Percentiles rank a stretch among this genome's conserved stretches.
phyloP scores from a whole-genome alignment of 2,797 vertebrate species.

The Ctenopoma multispine region DNA sequence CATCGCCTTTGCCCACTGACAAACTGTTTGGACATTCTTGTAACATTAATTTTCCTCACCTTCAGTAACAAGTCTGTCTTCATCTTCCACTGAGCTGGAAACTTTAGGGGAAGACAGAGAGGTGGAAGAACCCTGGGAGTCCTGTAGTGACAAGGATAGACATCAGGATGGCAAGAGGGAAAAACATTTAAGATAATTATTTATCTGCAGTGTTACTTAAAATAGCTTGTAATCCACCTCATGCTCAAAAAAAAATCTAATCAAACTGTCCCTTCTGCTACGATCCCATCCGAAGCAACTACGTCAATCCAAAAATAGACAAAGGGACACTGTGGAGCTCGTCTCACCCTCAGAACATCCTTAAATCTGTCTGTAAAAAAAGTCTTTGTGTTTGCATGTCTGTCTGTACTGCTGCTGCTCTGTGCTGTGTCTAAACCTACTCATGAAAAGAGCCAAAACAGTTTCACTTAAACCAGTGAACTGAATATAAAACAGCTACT shows the following conservation, averaged over 20 bases:
- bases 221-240: conserved; percentile 20
- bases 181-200: background rate
- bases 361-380: conserved; percentile 36
- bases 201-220: background rate
- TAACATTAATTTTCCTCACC: conserved; percentile 79
- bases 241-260: background rate
- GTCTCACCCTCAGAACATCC: conserved; percentile 36
- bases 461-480: conserved; percentile 34
- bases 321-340: conserved; percentile 11
- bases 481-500: conserved; percentile 36
- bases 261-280: conserved; percentile 2
- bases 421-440: conserved; percentile 17
- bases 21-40: conserved; percentile 14
- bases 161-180: background rate
- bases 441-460: conserved; percentile 27
- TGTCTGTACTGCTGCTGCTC: conserved; percentile 23
- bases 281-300: conserved; percentile 7
- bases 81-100: conserved; percentile 91
- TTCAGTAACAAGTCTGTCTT: conserved; percentile 85
- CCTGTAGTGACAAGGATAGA: conserved; percentile 77
- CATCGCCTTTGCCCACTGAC: conserved; percentile 11
- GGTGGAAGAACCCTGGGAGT: conserved; percentile 91
- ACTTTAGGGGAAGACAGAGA: conserved; percentile 93
- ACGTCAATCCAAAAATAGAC: conserved; percentile 25
- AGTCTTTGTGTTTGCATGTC: conserved; percentile 40